Evolutionary conservation across 2,113 vertebrate species (phyloP).

Genomic region (Montifringilla adamsi): DNA sequence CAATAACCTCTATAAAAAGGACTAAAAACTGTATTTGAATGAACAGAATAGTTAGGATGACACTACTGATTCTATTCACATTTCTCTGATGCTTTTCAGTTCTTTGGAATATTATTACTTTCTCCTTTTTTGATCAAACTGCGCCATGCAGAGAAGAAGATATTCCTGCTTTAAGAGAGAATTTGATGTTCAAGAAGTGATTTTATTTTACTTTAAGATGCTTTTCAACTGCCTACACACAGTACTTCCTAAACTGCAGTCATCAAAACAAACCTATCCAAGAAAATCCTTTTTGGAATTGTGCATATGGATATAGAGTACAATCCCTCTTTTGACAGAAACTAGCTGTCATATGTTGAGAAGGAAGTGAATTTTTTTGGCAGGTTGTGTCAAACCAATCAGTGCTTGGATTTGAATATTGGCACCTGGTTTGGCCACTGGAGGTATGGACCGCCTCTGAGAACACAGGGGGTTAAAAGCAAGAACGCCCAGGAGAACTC

Average conservation of each 20-base stretch:
- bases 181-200: not conserved
- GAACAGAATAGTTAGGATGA: not conserved
- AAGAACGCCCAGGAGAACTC: too few relatives aligned
- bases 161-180: not conserved
- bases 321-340: not conserved
- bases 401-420: too few relatives aligned
- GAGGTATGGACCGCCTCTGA: too few relatives aligned
- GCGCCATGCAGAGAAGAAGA: not conserved
- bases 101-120: not conserved
- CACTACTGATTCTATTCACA: not conserved
- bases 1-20: not conserved
- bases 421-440: too few relatives aligned
- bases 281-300: not conserved
- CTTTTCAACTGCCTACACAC: not conserved
- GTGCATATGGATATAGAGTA: not conserved
- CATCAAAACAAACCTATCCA: not conserved
- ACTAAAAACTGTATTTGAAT: not conserved
- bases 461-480: too few relatives aligned
- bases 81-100: not conserved
- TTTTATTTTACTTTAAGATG: slow-evolving; percentile 18
- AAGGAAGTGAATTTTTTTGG: too few relatives aligned
- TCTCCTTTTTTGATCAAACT: not conserved
- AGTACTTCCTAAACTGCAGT: not conserved
- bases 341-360: too few relatives aligned
- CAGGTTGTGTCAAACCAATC: too few relatives aligned